phyloP scores from a whole-genome alignment of 2,888 invertebrate genomes.

The Nemotelus nigrinus region DNA sequence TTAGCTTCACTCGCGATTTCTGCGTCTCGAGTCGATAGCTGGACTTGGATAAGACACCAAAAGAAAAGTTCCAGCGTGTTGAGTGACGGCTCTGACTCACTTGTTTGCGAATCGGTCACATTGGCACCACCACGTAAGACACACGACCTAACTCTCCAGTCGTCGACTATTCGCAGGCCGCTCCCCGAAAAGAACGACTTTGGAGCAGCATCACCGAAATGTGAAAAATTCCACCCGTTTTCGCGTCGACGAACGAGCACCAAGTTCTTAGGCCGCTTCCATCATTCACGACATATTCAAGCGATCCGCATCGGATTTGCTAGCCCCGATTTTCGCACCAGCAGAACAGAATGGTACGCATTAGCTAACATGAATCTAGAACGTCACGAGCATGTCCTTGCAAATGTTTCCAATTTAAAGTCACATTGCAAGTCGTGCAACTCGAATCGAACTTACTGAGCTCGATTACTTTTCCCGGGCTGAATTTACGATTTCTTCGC shows the following conservation, averaged over 20 bases:
- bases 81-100: constrained; percentile 26
- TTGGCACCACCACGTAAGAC: constrained; percentile 29
- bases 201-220: constrained; percentile 11
- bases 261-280: no score
- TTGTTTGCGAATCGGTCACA: constrained; percentile 17
- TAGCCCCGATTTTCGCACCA: no score
- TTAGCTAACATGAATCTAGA: not conserved
- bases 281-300: no score
- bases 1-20: no score
- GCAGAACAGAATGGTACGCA: no score
- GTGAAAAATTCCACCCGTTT: constrained; percentile 3
- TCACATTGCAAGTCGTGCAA: not conserved
- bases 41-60: not conserved
- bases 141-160: not conserved
- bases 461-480: constrained; percentile 25
- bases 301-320: no score
- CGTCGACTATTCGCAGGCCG: constrained; percentile 12
- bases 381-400: constrained; percentile 20
- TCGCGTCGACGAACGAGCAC: not conserved
- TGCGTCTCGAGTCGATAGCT: no score
- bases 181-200: constrained; percentile 38
- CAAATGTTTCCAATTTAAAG: constrained; percentile 22
- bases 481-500: not conserved
- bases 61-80: not conserved
- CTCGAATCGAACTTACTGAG: no score